Evolutionary conservation across 2,888 invertebrate species (phyloP).

Genomic region (Lomographa bimaculata): DNA sequence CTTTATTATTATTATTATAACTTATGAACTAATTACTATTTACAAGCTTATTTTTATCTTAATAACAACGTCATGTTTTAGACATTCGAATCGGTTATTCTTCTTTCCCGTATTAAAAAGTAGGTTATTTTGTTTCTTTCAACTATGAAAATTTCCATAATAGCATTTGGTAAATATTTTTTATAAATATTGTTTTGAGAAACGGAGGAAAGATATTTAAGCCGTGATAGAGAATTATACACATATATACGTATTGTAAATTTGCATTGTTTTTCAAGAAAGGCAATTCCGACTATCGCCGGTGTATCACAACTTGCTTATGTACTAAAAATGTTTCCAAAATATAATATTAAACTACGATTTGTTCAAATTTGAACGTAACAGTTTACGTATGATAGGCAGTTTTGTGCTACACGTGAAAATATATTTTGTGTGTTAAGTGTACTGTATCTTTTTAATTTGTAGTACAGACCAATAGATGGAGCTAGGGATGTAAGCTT

Average conservation of each 20-base stretch:
- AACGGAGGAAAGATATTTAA: constrained; percentile 17
- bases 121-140: constrained; percentile 1
- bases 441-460: no score
- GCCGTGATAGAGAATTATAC: constrained; percentile 20
- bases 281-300: constrained; percentile 55
- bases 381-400: constrained; percentile 58
- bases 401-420: constrained; percentile 33
- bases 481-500: constrained; percentile 2
- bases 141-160: no score
- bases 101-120: constrained; percentile 15
- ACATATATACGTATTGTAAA: constrained; percentile 32
- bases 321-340: constrained; percentile 46
- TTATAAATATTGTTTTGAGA: no score
- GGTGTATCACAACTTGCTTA: constrained; percentile 64
- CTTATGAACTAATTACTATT: constrained; percentile 68
- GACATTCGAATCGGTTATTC: constrained; percentile 40
- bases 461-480: constrained; percentile 5
- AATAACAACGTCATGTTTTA: constrained; percentile 68
- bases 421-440: constrained; percentile 18
- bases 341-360: constrained; percentile 48
- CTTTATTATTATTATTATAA: constrained; percentile 54
- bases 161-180: no score
- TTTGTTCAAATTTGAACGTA: constrained; percentile 52
- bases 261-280: constrained; percentile 54
- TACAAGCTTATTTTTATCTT: constrained; percentile 60